Conservation (phyloP, 2,888 invertebrate species). For the Oxycera nigricornis region DNA sequence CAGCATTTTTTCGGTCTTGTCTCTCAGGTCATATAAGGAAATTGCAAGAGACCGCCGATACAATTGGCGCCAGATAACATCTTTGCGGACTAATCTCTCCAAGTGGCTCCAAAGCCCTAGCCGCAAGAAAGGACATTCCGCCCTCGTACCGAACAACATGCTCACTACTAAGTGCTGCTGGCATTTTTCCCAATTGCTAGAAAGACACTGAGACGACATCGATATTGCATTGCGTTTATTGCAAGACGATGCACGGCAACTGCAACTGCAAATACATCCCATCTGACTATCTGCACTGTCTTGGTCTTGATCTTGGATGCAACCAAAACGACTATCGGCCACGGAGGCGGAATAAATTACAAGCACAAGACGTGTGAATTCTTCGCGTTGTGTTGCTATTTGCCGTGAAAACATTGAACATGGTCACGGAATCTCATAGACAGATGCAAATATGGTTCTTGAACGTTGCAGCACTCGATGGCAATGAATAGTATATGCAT, state of each 20-base stretch:
- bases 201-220: slow-evolving; percentile 3
- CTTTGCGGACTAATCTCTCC: background rate
- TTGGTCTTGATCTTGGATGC: slow-evolving; percentile 15
- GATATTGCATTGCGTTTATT: background rate
- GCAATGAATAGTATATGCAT: slow-evolving; percentile 7
- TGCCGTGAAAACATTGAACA: background rate
- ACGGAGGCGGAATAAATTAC: slow-evolving; percentile 31
- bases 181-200: slow-evolving; percentile 28
- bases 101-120: background rate
- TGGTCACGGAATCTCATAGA: background rate
- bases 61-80: slow-evolving; percentile 30
- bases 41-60: slow-evolving; percentile 21
- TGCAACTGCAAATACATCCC: background rate
- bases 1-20: background rate
- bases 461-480: background rate
- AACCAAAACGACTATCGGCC: background rate
- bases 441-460: background rate
- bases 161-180: background rate
- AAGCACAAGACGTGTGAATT: slow-evolving; percentile 25
- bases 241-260: background rate
- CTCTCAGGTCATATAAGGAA: slow-evolving; percentile 16
- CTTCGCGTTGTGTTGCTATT: slow-evolving; percentile 6
- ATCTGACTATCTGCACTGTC: background rate
- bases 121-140: background rate
- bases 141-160: background rate